These are phyloP conservation scores for Rhinopomastus cyanomelas DNA, from an alignment of 2,113 vertebrate species.

Conservation along the genomic window DNA sequence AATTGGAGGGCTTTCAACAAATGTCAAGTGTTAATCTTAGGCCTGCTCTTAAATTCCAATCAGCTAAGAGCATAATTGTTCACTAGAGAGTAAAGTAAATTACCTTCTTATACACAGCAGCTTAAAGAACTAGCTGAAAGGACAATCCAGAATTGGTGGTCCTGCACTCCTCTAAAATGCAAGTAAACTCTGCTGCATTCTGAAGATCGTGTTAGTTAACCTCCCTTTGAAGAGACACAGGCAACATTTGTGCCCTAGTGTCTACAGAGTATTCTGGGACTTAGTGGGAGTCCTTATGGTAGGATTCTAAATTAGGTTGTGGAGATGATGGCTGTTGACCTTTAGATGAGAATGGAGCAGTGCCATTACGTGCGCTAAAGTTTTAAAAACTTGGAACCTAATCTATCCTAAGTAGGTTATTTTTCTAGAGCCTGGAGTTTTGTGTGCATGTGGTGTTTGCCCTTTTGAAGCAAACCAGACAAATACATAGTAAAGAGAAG, in stretches of 20 bases:
- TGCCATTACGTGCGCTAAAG: accelerated
- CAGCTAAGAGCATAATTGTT: constrained; percentile 61
- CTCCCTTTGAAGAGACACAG: background rate
- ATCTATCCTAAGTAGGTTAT: background rate
- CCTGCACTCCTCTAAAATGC: background rate
- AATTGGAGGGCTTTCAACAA: constrained; percentile 45
- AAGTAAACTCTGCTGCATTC: background rate
- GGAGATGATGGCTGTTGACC: background rate
- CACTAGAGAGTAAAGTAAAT: constrained; percentile 35
- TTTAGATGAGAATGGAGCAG: background rate
- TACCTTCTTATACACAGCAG: background rate
- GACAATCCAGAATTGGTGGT: background rate
- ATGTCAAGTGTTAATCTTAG: constrained; percentile 67
- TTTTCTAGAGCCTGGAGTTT: background rate
- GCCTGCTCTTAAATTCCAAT: constrained; percentile 50
- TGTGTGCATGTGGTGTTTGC: background rate
- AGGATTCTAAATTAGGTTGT: background rate
- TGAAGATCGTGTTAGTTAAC: background rate
- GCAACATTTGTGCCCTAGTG: background rate
- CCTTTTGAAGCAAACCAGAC: background rate
- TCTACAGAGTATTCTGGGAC: background rate
- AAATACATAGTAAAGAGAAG: background rate
- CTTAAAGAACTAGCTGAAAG: background rate
- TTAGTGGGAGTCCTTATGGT: background rate
- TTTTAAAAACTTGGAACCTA: background rate